These are phyloP conservation scores for Brachionus paranguensis DNA, from an alignment of 1,140 invertebrate species.

Conservation along the genomic window DNA sequence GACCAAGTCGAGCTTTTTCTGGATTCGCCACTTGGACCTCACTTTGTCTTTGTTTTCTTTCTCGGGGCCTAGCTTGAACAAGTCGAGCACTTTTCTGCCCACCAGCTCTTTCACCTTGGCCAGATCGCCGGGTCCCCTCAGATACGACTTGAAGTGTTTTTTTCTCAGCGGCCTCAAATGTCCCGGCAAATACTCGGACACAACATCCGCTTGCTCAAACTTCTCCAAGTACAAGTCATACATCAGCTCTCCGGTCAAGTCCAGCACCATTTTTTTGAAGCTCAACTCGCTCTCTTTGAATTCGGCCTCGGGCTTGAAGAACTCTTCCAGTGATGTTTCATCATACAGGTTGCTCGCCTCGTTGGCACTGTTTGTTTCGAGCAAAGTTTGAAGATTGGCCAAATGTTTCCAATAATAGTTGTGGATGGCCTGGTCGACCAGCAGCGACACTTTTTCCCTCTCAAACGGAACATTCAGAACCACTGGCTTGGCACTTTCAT, in stretches of 20 bases:
- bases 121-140: conserved; percentile 43
- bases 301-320: not conserved
- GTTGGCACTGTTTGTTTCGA: not conserved
- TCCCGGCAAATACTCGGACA: conserved; percentile 52
- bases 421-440: not conserved
- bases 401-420: conserved; percentile 25
- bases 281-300: not conserved
- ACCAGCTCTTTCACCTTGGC: conserved; percentile 47
- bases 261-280: conserved; percentile 60
- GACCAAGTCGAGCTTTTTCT: conserved; percentile 67
- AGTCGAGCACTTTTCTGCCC: conserved; percentile 51
- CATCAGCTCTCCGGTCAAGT: conserved; percentile 64
- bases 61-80: conserved; percentile 56
- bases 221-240: conserved; percentile 52
- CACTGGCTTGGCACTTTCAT: not conserved
- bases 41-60: conserved; percentile 59
- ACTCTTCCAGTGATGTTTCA: not conserved
- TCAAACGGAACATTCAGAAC: conserved; percentile 2
- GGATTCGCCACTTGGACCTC: conserved; percentile 63
- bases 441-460: not conserved
- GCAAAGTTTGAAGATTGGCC: not conserved
- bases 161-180: conserved; percentile 57
- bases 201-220: conserved; percentile 41
- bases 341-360: not conserved
- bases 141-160: conserved; percentile 42